Base-by-base conservation (phyloP, 2,113 vertebrate species). In the Holacanthus passer region DNA sequence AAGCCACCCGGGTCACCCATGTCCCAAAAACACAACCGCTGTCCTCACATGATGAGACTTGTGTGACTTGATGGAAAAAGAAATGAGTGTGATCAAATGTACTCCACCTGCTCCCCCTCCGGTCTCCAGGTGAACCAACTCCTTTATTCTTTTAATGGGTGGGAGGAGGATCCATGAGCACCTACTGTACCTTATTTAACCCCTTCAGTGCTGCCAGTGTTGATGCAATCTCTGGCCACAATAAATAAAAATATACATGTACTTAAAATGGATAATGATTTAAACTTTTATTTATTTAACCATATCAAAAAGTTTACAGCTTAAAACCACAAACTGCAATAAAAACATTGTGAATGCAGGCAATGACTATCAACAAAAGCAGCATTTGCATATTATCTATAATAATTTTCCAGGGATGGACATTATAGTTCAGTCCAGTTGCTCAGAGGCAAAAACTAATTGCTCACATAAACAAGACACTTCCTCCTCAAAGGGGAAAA, bases 1-100 rank as follows among this genome's bases (percentile, higher is more conserved):
- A n/a, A 72, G 31, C 60, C 66, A 2, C n/a, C 81, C 63, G 50
- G 41, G 58, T 77, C 12, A 2, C 68, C 84, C 93, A 94, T 92
- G 32, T 70, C 79, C 73, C 55, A 1, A 43, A 37, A 12, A 20
- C 29, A 22, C 9, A 20, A 5, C 59, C 5, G 16, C 64, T 29
- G 2, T 16, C 66, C 53, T 82, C 72, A 77, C 87, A 87, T 85
- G 41, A 22, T 66, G 39, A 29, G 29, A 22, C 41, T 22, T 1
- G 22, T 27, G 53, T 17, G 1, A 27, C 19, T n/a, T 11, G 4
- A 35, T 7, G 62, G 48, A 55, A 69, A 74, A 81, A 55, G 1
- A 68, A 32, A 73, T 2, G 5, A 62, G 63, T 5, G 67, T n/a
- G 19, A 77, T 62, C 27, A 4, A 20, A 66, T 22, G 50, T 14